Evolutionary conservation across 2,113 vertebrate genomes (phyloP).

Genomic region (Crypturellus undulatus): DNA sequence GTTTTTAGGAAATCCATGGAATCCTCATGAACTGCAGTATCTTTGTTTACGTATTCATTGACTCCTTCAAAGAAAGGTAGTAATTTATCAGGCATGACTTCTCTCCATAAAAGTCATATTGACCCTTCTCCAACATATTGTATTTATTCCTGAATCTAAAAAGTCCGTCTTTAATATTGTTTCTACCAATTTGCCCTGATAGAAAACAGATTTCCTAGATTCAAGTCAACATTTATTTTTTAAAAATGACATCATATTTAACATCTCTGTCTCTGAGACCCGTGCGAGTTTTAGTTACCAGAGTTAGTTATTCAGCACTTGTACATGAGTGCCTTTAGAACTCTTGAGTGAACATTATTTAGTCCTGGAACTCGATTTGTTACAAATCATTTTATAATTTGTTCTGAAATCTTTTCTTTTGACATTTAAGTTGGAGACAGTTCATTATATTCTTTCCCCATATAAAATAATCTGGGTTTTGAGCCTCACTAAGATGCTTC

Average conservation of each 20-base stretch:
- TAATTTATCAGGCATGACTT: background rate
- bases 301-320: background rate
- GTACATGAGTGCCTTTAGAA: background rate
- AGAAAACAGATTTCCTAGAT: background rate
- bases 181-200: background rate
- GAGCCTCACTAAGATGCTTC: constrained; percentile 21
- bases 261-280: background rate
- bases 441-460: background rate
- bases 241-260: background rate
- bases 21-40: background rate
- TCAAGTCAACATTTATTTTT: background rate
- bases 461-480: background rate
- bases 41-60: background rate
- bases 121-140: background rate
- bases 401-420: background rate
- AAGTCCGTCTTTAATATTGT: background rate
- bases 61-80: background rate
- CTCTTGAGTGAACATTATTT: accelerated
- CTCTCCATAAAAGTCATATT: background rate
- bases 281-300: background rate
- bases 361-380: background rate
- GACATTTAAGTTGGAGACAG: background rate
- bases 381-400: background rate
- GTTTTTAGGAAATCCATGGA: background rate
- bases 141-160: background rate